Conservation (phyloP, 1,140 invertebrate species). For the Glomeris maerens region DNA sequence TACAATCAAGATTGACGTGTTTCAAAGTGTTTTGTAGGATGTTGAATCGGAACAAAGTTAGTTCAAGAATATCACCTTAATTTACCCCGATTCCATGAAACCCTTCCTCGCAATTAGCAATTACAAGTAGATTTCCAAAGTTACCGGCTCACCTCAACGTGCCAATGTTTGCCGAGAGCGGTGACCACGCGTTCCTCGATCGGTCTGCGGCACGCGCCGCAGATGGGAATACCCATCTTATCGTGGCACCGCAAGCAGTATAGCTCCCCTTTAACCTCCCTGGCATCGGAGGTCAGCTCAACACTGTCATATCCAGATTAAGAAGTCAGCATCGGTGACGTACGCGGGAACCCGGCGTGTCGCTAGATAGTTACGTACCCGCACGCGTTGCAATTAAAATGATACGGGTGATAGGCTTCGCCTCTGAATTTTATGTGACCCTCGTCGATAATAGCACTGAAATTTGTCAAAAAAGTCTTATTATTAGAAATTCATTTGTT, state of each 20-base stretch:
- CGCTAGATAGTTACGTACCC: too few species aligned
- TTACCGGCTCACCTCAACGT: conserved; percentile 80
- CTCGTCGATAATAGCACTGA: conserved; percentile 85
- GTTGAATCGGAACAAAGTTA: too few species aligned
- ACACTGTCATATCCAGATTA: conserved; percentile 32
- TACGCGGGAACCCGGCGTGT: too few species aligned
- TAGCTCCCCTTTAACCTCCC: conserved; percentile 88
- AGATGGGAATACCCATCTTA: conserved; percentile 94
- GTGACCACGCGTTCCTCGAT: conserved; percentile 95
- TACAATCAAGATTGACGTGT: too few species aligned
- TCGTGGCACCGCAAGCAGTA: conserved; percentile 97
- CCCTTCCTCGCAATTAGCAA: conserved; percentile 1
- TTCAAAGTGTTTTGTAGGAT: too few species aligned
- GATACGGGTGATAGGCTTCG: conserved; percentile 97
- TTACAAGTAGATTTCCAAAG: conserved; percentile 1
- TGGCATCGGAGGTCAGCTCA: conserved; percentile 60
- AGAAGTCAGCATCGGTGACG: too few species aligned
- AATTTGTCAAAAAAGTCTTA: conserved; percentile 33
- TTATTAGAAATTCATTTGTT: conserved; percentile 9
- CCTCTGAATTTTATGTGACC: conserved; percentile 89
- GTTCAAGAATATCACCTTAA: background rate
- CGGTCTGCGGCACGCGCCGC: conserved; percentile 88
- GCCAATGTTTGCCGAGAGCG: conserved; percentile 97
- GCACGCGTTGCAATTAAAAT: conserved; percentile 93
- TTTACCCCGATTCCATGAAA: background rate